phyloP scores from a whole-genome alignment of 2,888 invertebrate genomes.

The Sturmia bella region DNA sequence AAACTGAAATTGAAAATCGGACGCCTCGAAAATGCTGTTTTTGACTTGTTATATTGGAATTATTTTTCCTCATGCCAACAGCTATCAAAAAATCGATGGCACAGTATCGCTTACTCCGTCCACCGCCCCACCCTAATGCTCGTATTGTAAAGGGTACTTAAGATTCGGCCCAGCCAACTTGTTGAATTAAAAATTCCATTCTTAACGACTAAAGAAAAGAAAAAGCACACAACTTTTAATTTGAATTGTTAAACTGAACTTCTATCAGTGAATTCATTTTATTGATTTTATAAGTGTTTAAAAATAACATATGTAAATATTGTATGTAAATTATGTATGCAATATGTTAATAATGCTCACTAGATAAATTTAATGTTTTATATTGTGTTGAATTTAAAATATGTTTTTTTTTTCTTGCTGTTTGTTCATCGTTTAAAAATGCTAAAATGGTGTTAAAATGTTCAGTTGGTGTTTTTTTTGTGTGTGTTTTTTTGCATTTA shows the following conservation, averaged over 20 bases:
- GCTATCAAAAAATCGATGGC: too few relatives aligned
- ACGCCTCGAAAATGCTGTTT: too few relatives aligned
- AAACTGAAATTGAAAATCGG: too few relatives aligned
- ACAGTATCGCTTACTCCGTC: too few relatives aligned
- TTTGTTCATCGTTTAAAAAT: constrained; percentile 42
- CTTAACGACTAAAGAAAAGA: too few relatives aligned
- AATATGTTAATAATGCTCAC: constrained; percentile 44
- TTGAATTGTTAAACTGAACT: constrained; percentile 34
- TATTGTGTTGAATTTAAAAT: constrained; percentile 45
- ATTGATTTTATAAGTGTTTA: constrained; percentile 29
- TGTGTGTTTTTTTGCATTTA: background rate
- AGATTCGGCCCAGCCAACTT: too few relatives aligned
- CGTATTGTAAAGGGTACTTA: too few relatives aligned
- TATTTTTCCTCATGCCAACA: too few relatives aligned
- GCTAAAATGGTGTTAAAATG: constrained; percentile 56
- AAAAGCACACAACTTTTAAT: constrained; percentile 13
- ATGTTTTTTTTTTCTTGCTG: constrained; percentile 1
- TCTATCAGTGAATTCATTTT: constrained; percentile 39
- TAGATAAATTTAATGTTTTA: constrained; percentile 9
- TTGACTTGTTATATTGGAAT: too few relatives aligned
- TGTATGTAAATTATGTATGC: constrained; percentile 51
- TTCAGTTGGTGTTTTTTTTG: constrained; percentile 24
- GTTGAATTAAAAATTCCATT: constrained; percentile 24
- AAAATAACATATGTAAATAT: constrained; percentile 33
- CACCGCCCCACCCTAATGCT: too few relatives aligned